Conservation (phyloP, 2,888 invertebrate species). For the Balanococcus diminutus region DNA sequence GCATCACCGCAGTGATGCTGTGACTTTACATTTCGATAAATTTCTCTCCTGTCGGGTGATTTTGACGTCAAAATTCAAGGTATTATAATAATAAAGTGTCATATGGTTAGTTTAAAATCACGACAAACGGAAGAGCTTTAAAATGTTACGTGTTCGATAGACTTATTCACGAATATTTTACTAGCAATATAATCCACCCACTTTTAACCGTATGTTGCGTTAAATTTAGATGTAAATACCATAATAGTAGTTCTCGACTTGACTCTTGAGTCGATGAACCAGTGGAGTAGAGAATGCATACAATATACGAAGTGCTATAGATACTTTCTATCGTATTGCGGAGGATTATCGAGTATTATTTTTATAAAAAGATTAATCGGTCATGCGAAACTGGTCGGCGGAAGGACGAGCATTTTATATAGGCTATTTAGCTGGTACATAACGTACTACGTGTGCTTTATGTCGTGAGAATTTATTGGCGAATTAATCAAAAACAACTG, state of each 20-base stretch:
- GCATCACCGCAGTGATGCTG: neutral
- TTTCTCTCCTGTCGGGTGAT: neutral
- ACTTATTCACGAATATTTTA: neutral
- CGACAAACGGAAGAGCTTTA: neutral
- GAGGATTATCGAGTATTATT: neutral
- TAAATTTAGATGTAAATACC: neutral
- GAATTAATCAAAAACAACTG: neutral
- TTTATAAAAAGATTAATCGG: neutral
- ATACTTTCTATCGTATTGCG: neutral
- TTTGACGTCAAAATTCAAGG: neutral
- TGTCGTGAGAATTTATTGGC: neutral
- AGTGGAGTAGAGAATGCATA: neutral
- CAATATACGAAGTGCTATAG: neutral
- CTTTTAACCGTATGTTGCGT: neutral
- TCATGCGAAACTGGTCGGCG: conserved; percentile 1
- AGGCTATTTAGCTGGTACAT: neutral
- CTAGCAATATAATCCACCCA: neutral
- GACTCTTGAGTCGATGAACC: neutral
- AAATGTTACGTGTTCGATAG: neutral
- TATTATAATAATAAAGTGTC: neutral
- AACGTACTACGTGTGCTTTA: neutral
- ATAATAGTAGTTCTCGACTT: neutral
- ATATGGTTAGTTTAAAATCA: neutral
- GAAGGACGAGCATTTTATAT: conserved; percentile 18
- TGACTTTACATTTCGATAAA: neutral